A percentile compares a stretch with the other conserved stretches of the same genome.
Conservation (phyloP, 2,888 invertebrate species). For the Gandaritis pyraliata region DNA sequence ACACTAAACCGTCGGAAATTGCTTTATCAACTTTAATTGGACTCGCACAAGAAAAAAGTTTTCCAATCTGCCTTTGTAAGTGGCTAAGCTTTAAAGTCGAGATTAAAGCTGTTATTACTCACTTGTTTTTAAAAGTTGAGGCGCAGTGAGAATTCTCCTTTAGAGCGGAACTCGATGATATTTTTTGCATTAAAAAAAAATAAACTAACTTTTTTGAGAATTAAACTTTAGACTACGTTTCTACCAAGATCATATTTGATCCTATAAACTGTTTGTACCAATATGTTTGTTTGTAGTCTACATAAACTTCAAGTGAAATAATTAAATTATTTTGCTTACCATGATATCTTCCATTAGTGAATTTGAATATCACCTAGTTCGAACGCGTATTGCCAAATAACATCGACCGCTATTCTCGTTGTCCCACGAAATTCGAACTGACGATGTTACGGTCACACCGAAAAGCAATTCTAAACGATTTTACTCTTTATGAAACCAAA, state of each 20-base stretch:
- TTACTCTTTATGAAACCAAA: too few species aligned
- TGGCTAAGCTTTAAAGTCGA: constrained; percentile 65
- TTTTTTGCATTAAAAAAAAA: neutral
- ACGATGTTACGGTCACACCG: constrained; percentile 24
- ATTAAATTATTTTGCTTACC: constrained; percentile 18
- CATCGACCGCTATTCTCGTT: constrained; percentile 28
- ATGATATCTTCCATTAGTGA: constrained; percentile 23
- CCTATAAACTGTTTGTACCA: too few species aligned
- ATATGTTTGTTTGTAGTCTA: too few species aligned
- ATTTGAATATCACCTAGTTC: constrained; percentile 26
- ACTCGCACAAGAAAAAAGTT: constrained; percentile 79
- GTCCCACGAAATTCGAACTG: constrained; percentile 23
- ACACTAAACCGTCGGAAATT: constrained; percentile 69
- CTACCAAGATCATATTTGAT: too few species aligned
- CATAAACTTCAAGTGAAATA: neutral
- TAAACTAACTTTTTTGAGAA: too few species aligned
- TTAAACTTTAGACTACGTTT: too few species aligned
- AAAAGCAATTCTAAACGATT: neutral
- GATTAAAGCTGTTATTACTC: constrained; percentile 59
- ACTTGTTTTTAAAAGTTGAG: constrained; percentile 31
- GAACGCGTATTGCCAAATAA: constrained; percentile 28
- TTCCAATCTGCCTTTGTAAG: constrained; percentile 80
- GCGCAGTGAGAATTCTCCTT: neutral
- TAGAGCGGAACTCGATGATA: neutral
- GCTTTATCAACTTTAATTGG: constrained; percentile 81